Base-by-base conservation (phyloP, 1,140 invertebrate species). In the honey bee (Apis mellifera) region DNA sequence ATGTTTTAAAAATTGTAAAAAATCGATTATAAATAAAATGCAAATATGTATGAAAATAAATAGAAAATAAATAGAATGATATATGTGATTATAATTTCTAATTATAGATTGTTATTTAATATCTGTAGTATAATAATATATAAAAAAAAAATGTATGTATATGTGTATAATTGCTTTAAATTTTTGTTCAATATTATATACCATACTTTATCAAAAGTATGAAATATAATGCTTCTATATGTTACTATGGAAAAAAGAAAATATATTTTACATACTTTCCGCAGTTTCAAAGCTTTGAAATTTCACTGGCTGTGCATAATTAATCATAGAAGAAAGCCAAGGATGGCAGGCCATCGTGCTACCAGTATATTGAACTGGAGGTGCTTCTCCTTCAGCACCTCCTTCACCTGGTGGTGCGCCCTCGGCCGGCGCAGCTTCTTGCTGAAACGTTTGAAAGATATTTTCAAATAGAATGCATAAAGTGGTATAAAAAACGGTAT, bases 341-440 rank as follows among this genome's bases (percentile, higher is more conserved):
- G 99, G 99, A 95, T 99, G 99, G 78, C 99, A 98, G 92, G 98
- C 98, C 86, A 98, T 99, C n/a, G 99, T 99, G 77, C 99, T 99
- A 48, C 99, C 98, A 1, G 97, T 99, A 94, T 99, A 99, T 87
- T 96, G 95, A 74, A 96, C 96, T 0, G 96, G 95, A 5, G 96
- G 95, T 0, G 95, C 94, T 52, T 94, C 95, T 17, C 96, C 96
- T 85, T 96, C 97, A 23, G 94, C 95, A 72, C 94, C 95, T 3
- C 86, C 93, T 80, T 91, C 93, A 26, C 90, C 92, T 26, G 89
- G 83, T 21, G 87, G 71, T 48, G 79, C 91, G 66, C 93, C 95
- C 26, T 94, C 91, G 57, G 85, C 90, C n/a, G 87, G 84, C 9
- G 83, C 89, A 71, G 92, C 95, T 42, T 94, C 95, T 26, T 89